These are phyloP conservation scores for Macrophya annulata DNA, from an alignment of 2,888 invertebrate genomes.

Conservation along the genomic window DNA sequence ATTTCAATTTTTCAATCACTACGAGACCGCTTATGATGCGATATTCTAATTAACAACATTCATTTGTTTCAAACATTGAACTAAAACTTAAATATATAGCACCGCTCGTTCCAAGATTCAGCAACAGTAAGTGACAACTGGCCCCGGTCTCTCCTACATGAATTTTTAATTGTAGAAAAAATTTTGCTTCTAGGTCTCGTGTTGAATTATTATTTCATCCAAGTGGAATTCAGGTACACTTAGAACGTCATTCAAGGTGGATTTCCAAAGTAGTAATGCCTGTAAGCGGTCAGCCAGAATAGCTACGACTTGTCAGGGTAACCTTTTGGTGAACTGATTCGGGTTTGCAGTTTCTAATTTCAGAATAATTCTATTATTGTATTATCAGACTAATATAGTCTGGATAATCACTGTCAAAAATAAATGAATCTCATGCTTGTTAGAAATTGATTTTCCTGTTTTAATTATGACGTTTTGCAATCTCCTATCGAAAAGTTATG, in stretches of 20 bases:
- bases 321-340: slow-evolving; percentile 16
- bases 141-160: too few relatives aligned
- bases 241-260: neutral
- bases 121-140: too few relatives aligned
- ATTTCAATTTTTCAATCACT: too few relatives aligned
- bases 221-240: neutral
- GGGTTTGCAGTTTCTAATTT: neutral
- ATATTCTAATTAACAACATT: too few relatives aligned
- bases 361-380: neutral
- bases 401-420: neutral
- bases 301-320: neutral
- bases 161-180: neutral
- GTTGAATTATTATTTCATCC: neutral
- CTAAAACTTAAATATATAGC: too few relatives aligned
- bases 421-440: neutral
- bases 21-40: too few relatives aligned
- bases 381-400: neutral
- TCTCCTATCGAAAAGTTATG: neutral
- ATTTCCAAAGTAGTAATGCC: neutral
- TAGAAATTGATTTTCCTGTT: neutral
- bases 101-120: too few relatives aligned
- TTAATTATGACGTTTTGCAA: neutral
- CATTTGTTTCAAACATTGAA: too few relatives aligned
- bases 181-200: neutral
- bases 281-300: slow-evolving; percentile 11